phyloP scores from a whole-genome alignment of 2,113 vertebrate species.

The Apteryx owenii region DNA sequence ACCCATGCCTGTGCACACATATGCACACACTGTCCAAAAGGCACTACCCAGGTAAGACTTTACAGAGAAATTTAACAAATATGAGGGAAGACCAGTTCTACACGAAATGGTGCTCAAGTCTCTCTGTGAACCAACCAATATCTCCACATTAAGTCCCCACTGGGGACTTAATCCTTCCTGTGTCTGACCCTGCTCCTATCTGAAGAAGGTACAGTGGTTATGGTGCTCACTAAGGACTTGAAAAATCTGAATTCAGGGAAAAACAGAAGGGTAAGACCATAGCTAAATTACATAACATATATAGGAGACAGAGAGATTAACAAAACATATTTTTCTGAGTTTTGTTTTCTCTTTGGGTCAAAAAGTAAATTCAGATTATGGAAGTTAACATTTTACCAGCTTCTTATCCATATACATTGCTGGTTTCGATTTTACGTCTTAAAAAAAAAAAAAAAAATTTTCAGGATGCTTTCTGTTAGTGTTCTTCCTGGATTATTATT shows the following conservation, averaged over 20 bases:
- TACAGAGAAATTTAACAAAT: not conserved
- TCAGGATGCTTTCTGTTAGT: not conserved
- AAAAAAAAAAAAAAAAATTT: not conserved
- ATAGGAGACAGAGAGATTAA: not conserved
- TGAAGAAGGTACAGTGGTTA: not conserved
- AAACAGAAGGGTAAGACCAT: not conserved
- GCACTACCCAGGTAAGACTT: not conserved
- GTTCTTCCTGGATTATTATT: conserved; percentile 37
- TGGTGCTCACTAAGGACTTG: not conserved
- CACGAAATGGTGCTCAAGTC: not conserved
- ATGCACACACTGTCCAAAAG: not conserved
- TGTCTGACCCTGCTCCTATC: not conserved
- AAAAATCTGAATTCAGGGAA: not conserved
- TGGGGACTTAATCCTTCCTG: not conserved
- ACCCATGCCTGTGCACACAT: rapidly evolving
- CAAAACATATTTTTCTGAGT: not conserved
- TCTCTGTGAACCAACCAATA: not conserved
- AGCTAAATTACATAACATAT: not conserved
- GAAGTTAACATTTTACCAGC: not conserved
- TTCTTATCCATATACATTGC: not conserved
- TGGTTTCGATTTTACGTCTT: not conserved
- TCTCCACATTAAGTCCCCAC: not conserved
- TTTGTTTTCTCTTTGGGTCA: not conserved
- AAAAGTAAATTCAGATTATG: not conserved
- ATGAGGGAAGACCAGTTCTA: not conserved